Evolutionary conservation across 2,888 invertebrate species (phyloP).

Genomic region (Callosobruchus maculatus): DNA sequence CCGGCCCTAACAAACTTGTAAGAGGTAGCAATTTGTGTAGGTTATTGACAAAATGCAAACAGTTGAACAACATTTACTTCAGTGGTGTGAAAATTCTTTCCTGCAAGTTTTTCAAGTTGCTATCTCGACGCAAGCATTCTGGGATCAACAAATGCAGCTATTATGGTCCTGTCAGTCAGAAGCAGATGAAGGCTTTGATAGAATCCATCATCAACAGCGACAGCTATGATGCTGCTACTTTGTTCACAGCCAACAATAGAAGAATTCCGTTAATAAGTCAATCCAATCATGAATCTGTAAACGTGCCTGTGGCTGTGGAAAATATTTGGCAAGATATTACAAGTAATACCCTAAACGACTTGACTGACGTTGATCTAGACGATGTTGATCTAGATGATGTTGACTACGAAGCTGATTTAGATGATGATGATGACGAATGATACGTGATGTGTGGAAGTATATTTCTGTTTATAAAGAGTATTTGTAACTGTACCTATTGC

Average conservation of each 20-base stretch:
- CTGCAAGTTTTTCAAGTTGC: conserved; percentile 25
- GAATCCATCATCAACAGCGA: conserved; percentile 21
- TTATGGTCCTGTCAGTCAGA: conserved; percentile 23
- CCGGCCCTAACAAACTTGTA: conserved; percentile 10
- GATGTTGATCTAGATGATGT: not conserved
- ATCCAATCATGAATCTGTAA: not conserved
- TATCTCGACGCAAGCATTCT: conserved; percentile 14
- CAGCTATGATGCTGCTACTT: conserved; percentile 19
- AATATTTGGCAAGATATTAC: conserved; percentile 10
- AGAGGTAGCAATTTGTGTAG: conserved; percentile 22
- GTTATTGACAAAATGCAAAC: conserved; percentile 24
- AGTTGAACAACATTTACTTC: conserved; percentile 23
- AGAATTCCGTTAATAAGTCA: conserved; percentile 8
- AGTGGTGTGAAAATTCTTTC: conserved; percentile 24
- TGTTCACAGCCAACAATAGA: conserved; percentile 11
- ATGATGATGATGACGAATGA: not conserved
- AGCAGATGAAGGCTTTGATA: conserved; percentile 26
- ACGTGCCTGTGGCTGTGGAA: conserved; percentile 5
- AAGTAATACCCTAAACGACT: conserved; percentile 4
- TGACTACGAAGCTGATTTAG: not conserved
- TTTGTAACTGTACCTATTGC: not conserved
- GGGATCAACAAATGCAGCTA: conserved; percentile 16
- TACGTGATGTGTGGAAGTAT: not conserved
- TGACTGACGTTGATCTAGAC: not conserved
- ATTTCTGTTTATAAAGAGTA: not conserved